Percentiles rank a stretch among this genome's conserved stretches.
Evolutionary conservation across 2,113 vertebrate species (phyloP).

Genomic region (Aphyosemion australe): DNA sequence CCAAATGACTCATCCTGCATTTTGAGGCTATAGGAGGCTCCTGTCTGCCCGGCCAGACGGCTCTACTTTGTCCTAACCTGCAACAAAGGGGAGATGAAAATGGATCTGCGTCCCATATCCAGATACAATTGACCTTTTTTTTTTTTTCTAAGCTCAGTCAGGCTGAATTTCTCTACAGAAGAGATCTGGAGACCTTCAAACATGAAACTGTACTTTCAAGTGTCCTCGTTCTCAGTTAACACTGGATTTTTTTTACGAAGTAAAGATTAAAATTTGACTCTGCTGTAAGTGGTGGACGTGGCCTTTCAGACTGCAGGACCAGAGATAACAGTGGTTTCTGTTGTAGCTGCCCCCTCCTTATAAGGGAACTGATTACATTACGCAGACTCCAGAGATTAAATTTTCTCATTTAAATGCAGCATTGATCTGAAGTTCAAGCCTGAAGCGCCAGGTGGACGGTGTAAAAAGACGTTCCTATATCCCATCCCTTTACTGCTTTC

Average conservation of each 20-base stretch:
- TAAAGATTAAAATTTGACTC: constrained; percentile 9
- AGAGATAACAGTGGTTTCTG: constrained; percentile 46
- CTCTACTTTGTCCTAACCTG: constrained; percentile 67
- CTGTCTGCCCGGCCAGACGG: constrained; percentile 53
- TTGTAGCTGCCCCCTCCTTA: constrained; percentile 26
- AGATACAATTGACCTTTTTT: constrained; percentile 35
- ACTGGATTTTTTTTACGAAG: not conserved
- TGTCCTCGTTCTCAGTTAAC: constrained; percentile 42
- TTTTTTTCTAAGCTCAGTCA: constrained; percentile 23
- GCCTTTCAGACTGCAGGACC: constrained; percentile 42
- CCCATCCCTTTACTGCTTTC: constrained; percentile 12
- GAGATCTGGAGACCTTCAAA: constrained; percentile 48
- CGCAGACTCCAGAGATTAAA: constrained; percentile 51
- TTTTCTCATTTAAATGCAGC: constrained; percentile 62
- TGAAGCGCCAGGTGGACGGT: constrained; percentile 51
- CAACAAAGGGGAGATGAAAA: constrained; percentile 58
- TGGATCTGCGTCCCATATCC: constrained; percentile 48
- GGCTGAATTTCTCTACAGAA: constrained; percentile 54
- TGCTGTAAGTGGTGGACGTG: constrained; percentile 27
- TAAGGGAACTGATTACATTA: constrained; percentile 55
- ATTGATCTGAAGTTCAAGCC: constrained; percentile 58
- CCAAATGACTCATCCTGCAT: constrained; percentile 67
- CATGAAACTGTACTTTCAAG: constrained; percentile 54
- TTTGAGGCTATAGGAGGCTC: constrained; percentile 66
- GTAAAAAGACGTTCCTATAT: constrained; percentile 45